Conservation (phyloP, 2,888 invertebrate genomes). For the Xestia xanthographa region DNA sequence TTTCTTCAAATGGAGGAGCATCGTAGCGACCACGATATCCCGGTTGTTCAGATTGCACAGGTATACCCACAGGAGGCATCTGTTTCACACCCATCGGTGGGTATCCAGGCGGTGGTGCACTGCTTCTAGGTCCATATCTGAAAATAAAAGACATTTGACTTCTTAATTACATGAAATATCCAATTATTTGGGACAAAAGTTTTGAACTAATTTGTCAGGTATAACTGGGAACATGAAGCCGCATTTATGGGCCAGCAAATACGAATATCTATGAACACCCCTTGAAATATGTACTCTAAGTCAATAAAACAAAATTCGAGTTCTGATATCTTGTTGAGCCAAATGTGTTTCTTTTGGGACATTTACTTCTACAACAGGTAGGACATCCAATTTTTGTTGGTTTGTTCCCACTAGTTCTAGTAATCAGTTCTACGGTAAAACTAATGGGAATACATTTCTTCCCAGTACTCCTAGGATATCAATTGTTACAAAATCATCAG, state of each 20-base stretch:
- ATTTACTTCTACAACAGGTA: neutral
- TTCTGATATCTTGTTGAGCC: neutral
- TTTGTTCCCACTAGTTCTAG: neutral
- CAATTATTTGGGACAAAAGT: neutral
- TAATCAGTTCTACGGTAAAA: neutral
- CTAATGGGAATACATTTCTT: neutral
- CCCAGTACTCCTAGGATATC: neutral
- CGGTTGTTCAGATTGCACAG: slow-evolving; percentile 79
- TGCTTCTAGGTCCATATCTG: slow-evolving; percentile 86
- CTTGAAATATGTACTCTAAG: neutral
- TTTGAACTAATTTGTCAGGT: neutral
- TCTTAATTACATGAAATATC: slow-evolving; percentile 11
- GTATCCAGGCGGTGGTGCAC: slow-evolving; percentile 80
- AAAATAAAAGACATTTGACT: slow-evolving; percentile 70
- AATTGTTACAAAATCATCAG: neutral
- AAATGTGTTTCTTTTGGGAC: neutral
- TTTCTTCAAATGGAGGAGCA: slow-evolving; percentile 89
- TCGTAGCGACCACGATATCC: slow-evolving; percentile 86
- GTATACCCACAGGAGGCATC: slow-evolving; percentile 78
- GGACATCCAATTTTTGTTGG: neutral
- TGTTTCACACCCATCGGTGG: slow-evolving; percentile 82
- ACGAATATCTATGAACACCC: neutral
- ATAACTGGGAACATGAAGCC: neutral
- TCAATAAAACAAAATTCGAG: neutral
- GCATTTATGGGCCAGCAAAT: neutral